phyloP scores from a whole-genome alignment of 2,113 vertebrate species.

The Pseudolaguvia tuberculata region DNA sequence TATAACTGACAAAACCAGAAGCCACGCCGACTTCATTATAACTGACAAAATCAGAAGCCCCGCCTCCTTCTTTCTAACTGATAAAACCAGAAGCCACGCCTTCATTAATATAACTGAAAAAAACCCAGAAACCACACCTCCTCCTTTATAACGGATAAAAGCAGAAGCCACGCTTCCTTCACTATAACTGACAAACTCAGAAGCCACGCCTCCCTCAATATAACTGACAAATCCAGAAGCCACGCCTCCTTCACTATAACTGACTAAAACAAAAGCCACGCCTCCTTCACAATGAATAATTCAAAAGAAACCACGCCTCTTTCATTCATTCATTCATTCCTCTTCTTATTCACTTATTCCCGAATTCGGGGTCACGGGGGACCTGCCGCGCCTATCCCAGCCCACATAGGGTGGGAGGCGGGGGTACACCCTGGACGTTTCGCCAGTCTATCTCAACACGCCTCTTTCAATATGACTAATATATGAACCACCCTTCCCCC shows the following conservation, averaged over 20 bases:
- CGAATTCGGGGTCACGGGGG: too few relatives aligned
- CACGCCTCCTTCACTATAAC: background rate
- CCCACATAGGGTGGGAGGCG: too few relatives aligned
- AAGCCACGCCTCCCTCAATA: background rate
- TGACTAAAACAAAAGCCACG: background rate
- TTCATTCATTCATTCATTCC: too few relatives aligned
- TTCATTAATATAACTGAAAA: background rate
- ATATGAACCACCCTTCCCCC: too few relatives aligned
- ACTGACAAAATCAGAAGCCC: background rate
- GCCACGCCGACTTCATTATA: too few relatives aligned
- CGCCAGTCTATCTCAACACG: too few relatives aligned
- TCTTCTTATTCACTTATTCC: too few relatives aligned
- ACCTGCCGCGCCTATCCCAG: too few relatives aligned
- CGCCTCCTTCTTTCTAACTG: background rate
- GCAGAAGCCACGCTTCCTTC: background rate
- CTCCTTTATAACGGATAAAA: background rate
- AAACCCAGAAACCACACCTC: background rate
- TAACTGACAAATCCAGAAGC: background rate
- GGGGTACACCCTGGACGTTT: too few relatives aligned
- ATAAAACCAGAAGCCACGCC: background rate
- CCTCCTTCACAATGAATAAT: background rate
- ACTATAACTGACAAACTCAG: background rate
- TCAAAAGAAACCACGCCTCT: background rate
- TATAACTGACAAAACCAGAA: too few relatives aligned
- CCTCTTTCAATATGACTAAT: too few relatives aligned